These are phyloP conservation scores for Ranitomeya variabilis DNA, from an alignment of 2,113 vertebrate genomes.

Conservation along the genomic window DNA sequence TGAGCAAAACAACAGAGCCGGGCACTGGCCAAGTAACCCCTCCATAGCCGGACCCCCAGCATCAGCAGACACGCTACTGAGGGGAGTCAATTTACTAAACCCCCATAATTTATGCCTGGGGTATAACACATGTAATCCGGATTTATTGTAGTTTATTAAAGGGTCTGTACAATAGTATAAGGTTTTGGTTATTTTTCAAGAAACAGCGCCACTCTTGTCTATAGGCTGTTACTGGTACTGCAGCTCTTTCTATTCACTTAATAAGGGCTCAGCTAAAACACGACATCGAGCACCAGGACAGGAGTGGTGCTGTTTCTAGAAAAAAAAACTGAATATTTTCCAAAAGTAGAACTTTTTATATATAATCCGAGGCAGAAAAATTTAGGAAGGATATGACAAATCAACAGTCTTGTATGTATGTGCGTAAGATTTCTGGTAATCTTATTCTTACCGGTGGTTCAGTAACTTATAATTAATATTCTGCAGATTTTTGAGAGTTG, in stretches of 20 bases:
- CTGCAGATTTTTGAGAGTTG: too few species aligned
- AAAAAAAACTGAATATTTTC: too few species aligned
- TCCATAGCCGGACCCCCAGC: background rate
- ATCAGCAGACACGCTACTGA: background rate
- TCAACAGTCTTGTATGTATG: too few species aligned
- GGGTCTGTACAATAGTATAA: background rate
- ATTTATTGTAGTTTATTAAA: background rate
- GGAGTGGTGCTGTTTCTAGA: background rate
- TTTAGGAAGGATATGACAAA: too few species aligned
- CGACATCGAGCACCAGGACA: background rate
- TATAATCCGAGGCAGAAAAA: too few species aligned
- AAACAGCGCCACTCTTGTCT: background rate
- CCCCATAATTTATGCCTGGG: background rate
- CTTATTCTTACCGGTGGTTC: too few species aligned
- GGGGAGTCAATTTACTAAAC: background rate
- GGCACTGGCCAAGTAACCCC: conserved; percentile 15
- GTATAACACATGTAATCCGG: background rate
- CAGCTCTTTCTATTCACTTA: background rate
- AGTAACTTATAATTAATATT: too few species aligned
- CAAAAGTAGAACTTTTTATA: too few species aligned
- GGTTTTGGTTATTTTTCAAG: background rate
- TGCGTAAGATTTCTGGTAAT: too few species aligned
- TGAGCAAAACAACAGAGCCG: conserved; percentile 1
- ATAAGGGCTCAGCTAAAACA: background rate
- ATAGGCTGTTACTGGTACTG: background rate